These are phyloP conservation scores for Bettongia penicillata DNA, from an alignment of 2,113 vertebrate genomes.

Conservation along the genomic window DNA sequence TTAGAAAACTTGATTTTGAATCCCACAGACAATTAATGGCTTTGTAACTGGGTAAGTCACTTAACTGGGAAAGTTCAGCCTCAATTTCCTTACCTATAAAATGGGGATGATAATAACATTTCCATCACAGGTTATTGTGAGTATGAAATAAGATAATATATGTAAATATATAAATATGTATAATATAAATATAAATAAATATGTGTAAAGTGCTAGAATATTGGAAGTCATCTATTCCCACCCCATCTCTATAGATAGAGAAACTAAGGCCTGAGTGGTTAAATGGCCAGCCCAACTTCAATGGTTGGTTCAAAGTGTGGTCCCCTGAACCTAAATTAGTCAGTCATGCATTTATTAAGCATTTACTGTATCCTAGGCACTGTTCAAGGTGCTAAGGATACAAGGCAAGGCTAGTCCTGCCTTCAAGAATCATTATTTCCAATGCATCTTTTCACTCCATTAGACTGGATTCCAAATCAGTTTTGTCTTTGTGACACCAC, in stretches of 20 bases:
- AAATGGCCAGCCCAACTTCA: background rate
- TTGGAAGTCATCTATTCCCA: background rate
- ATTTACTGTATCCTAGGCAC: background rate
- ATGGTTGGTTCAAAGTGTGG: background rate
- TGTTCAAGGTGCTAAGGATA: background rate
- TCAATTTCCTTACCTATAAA: background rate
- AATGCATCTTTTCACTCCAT: background rate
- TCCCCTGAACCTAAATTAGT: background rate
- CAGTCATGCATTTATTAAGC: background rate
- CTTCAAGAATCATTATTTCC: background rate
- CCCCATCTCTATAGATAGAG: background rate
- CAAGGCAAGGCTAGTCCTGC: background rate
- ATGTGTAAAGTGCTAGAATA: background rate
- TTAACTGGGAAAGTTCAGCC: background rate
- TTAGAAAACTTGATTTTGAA: background rate
- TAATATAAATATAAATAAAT: too few species aligned
- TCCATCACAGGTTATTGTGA: background rate
- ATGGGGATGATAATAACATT: background rate
- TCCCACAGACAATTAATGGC: background rate
- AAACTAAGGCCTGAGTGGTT: background rate
- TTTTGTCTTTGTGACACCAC: background rate
- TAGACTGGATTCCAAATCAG: background rate
- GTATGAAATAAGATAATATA: background rate
- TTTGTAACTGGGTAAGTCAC: background rate
- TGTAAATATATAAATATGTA: background rate